Conservation (phyloP, 2,888 invertebrate species). For the Tenthredo notha region DNA sequence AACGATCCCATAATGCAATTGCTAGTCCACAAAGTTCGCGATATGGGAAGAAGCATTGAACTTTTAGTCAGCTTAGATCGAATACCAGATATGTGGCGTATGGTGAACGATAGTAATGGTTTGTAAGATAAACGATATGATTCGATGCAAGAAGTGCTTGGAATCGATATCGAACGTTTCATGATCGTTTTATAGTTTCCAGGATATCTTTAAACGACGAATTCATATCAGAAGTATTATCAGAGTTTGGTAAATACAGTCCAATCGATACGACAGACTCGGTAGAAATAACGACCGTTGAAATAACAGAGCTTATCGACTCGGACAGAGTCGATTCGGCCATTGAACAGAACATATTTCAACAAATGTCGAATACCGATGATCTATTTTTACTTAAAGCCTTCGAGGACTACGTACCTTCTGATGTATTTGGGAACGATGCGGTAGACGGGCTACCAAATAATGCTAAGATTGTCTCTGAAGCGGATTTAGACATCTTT, state of each 20-base stretch:
- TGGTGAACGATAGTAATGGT: constrained; percentile 65
- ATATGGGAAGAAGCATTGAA: constrained; percentile 76
- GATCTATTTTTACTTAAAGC: constrained; percentile 79
- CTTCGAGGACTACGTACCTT: constrained; percentile 76
- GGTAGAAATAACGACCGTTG: background rate
- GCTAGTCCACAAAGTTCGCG: constrained; percentile 71
- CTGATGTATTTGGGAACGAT: constrained; percentile 57
- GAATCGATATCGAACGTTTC: too few species aligned
- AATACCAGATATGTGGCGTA: constrained; percentile 74
- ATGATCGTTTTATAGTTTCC: constrained; percentile 61
- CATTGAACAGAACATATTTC: constrained; percentile 67
- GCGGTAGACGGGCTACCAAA: constrained; percentile 56
- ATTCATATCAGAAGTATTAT: constrained; percentile 67
- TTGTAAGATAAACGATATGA: constrained; percentile 1
- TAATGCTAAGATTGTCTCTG: background rate
- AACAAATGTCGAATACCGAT: constrained; percentile 69
- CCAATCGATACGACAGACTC: constrained; percentile 60
- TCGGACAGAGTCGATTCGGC: constrained; percentile 60
- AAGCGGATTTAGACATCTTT: constrained; percentile 9
- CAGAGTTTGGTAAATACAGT: constrained; percentile 69
- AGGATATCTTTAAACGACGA: constrained; percentile 69
- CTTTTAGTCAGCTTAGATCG: constrained; percentile 74
- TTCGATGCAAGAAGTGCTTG: background rate
- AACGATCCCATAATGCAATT: constrained; percentile 74
- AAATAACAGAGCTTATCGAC: background rate